These are phyloP conservation scores for Plodia interpunctella DNA, from an alignment of 1,140 invertebrate species.

Conservation along the genomic window DNA sequence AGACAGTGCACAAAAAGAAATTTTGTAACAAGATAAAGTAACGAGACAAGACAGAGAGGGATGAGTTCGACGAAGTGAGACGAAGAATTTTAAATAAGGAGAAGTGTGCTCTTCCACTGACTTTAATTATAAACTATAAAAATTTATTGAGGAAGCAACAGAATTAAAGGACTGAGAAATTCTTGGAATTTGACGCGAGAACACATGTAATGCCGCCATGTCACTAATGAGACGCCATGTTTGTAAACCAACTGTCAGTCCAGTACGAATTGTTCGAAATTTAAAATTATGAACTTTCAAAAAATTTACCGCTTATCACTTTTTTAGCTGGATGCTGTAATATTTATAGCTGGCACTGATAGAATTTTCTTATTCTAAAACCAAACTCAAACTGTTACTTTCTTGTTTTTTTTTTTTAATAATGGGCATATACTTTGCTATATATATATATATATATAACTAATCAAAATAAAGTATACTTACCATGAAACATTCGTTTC, in stretches of 20 bases:
- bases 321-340: no score
- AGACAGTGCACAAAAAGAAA: no score
- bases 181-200: slow-evolving; percentile 20
- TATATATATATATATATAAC: no score
- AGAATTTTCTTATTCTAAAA: no score
- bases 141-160: slow-evolving; percentile 46
- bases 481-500: background rate
- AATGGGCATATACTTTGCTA: no score
- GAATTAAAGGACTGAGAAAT: slow-evolving; percentile 32
- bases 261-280: background rate
- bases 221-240: slow-evolving; percentile 2
- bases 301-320: no score
- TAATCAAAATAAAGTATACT: background rate
- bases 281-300: background rate
- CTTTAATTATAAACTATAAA: slow-evolving; percentile 49
- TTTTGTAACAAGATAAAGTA: no score
- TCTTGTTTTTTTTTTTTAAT: no score
- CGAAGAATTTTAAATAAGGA: slow-evolving; percentile 11
- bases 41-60: slow-evolving; percentile 10
- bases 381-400: no score
- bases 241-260: background rate
- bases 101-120: slow-evolving; percentile 29
- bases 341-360: no score
- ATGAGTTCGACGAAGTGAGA: slow-evolving; percentile 1
- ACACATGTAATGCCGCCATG: slow-evolving; percentile 19